Percentiles rank a stretch among this genome's conserved stretches.
phyloP scores from a whole-genome alignment of 2,113 vertebrate species.

The Excalfactoria chinensis region DNA sequence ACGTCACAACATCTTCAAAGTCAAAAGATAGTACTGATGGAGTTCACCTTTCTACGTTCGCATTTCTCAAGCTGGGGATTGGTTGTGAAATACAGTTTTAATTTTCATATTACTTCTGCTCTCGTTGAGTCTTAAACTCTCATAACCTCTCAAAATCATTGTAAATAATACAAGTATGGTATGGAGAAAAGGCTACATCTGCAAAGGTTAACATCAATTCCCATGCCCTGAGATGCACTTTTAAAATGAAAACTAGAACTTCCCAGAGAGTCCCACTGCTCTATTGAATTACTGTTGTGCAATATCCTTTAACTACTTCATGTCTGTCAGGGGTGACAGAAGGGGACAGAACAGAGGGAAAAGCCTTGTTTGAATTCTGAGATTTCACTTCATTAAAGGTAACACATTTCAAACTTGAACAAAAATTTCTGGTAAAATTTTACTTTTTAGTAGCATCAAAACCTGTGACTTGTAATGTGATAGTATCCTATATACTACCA shows the following conservation, averaged over 20 bases:
- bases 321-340: not conserved
- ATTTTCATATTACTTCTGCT: not conserved
- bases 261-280: not conserved
- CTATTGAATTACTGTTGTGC: not conserved
- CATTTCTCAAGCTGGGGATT: fast-evolving
- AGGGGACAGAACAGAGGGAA: not conserved
- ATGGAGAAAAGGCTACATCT: not conserved
- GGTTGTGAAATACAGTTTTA: not conserved
- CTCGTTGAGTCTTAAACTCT: not conserved
- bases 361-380: not conserved
- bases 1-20: not conserved
- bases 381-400: not conserved
- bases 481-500: not conserved
- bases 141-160: not conserved
- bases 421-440: not conserved
- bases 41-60: not conserved
- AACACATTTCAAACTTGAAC: not conserved
- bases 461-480: not conserved
- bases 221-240: not conserved
- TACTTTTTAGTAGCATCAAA: not conserved
- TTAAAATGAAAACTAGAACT: not conserved
- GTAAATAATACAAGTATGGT: not conserved
- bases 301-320: not conserved
- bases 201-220: not conserved
- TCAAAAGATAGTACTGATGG: not conserved